A percentile compares a stretch with the other conserved stretches of the same genome.
Conservation (phyloP, 2,113 vertebrate genomes). For the Phyllostomus hastatus region DNA sequence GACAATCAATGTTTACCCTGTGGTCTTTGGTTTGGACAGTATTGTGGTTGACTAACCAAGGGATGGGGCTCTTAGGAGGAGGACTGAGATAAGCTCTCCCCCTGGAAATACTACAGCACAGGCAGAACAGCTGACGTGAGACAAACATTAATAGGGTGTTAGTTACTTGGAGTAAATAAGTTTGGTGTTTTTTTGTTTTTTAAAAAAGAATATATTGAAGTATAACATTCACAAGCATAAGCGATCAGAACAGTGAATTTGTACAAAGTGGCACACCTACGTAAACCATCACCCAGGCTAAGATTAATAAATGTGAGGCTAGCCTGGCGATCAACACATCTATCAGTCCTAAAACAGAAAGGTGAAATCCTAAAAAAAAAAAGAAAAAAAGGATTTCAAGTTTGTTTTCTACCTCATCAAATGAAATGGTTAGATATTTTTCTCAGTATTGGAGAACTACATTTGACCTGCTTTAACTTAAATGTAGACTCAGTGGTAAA, state of each 20-base stretch:
- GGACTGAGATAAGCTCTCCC: background rate
- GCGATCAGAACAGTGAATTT: background rate
- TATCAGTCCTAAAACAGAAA: background rate
- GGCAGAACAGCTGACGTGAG: background rate
- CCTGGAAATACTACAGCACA: background rate
- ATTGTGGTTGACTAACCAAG: background rate
- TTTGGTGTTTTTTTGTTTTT: background rate
- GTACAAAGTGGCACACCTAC: background rate
- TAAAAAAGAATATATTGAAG: background rate
- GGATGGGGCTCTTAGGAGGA: background rate
- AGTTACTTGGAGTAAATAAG: background rate
- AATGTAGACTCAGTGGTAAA: background rate
- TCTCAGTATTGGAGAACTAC: background rate
- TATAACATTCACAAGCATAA: background rate
- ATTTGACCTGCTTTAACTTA: constrained; percentile 2
- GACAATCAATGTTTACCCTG: background rate
- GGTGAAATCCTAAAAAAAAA: background rate
- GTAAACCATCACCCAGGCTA: background rate
- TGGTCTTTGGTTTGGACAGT: background rate
- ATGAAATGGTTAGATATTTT: background rate
- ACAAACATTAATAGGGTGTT: background rate
- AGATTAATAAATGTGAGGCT: background rate
- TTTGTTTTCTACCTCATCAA: background rate
- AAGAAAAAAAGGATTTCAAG: background rate
- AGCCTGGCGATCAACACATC: background rate